These are phyloP conservation scores for Drosophila bipectinata DNA, from an alignment of 1,140 invertebrate genomes.

Conservation along the genomic window DNA sequence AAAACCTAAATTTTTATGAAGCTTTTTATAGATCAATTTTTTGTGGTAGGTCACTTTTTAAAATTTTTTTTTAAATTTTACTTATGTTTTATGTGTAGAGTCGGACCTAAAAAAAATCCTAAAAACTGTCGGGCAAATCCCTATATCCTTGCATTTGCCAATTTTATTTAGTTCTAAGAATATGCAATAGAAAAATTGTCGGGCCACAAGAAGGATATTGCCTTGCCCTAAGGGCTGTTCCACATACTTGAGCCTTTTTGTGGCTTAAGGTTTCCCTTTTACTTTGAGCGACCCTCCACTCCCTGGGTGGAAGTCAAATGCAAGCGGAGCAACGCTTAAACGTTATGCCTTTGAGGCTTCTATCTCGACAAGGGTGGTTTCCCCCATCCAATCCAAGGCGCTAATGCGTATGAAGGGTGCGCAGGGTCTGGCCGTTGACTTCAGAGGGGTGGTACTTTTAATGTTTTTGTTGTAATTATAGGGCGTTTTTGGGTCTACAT, in stretches of 20 bases:
- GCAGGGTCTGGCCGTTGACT: neutral
- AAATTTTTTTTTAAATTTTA: too few relatives aligned
- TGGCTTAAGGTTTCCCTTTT: conserved; percentile 7
- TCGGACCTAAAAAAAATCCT: too few relatives aligned
- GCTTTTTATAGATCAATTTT: too few relatives aligned
- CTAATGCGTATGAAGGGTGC: neutral
- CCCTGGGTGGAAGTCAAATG: conserved; percentile 35
- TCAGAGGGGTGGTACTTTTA: neutral
- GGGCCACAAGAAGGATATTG: conserved; percentile 36
- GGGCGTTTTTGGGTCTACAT: neutral
- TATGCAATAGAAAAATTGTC: neutral
- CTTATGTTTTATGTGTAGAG: too few relatives aligned
- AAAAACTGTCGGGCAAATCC: too few relatives aligned
- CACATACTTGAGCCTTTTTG: conserved; percentile 8
- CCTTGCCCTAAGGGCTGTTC: conserved; percentile 22
- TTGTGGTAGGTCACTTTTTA: too few relatives aligned
- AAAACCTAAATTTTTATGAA: too few relatives aligned
- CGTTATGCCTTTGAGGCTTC: conserved; percentile 41
- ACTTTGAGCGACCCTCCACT: conserved; percentile 33
- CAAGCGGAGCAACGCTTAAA: conserved; percentile 27
- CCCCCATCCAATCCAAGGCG: neutral
- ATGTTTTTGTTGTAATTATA: neutral
- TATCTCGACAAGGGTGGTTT: conserved; percentile 8
- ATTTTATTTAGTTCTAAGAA: neutral
- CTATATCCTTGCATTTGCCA: too few relatives aligned